Conservation (phyloP, 2,888 invertebrate genomes). For the Pteria penguin region DNA sequence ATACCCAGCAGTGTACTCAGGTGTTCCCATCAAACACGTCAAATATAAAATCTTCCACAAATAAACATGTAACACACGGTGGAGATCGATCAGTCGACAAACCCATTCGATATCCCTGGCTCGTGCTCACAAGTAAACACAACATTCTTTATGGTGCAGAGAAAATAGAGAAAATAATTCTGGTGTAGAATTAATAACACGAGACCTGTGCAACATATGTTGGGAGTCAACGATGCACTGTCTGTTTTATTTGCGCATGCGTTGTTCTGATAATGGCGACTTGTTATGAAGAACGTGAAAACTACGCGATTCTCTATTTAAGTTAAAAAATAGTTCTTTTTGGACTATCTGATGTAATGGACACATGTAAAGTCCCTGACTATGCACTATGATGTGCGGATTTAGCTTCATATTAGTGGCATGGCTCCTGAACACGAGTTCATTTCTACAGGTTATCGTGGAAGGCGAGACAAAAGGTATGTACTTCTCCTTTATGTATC, state of each 20-base stretch:
- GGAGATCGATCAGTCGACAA: neutral
- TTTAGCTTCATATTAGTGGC: neutral
- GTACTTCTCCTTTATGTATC: neutral
- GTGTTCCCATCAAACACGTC: neutral
- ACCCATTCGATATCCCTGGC: neutral
- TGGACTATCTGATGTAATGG: constrained; percentile 19
- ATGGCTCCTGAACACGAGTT: neutral
- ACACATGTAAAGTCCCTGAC: neutral
- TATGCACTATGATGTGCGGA: constrained; percentile 31
- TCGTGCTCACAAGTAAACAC: neutral
- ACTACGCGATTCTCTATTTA: neutral
- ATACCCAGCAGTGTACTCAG: neutral
- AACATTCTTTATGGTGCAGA: neutral
- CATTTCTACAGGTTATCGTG: neutral
- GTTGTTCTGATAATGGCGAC: constrained; percentile 20
- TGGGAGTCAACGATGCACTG: neutral
- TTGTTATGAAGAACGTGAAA: constrained; percentile 4
- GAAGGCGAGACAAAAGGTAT: neutral
- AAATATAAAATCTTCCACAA: neutral
- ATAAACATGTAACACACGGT: neutral
- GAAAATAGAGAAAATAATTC: neutral
- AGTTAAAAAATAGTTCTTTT: constrained; percentile 7
- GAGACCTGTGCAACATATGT: neutral
- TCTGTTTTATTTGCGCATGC: constrained; percentile 11
- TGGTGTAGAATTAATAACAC: neutral